phyloP scores from a whole-genome alignment of 2,113 vertebrate genomes.

The Calonectris borealis region DNA sequence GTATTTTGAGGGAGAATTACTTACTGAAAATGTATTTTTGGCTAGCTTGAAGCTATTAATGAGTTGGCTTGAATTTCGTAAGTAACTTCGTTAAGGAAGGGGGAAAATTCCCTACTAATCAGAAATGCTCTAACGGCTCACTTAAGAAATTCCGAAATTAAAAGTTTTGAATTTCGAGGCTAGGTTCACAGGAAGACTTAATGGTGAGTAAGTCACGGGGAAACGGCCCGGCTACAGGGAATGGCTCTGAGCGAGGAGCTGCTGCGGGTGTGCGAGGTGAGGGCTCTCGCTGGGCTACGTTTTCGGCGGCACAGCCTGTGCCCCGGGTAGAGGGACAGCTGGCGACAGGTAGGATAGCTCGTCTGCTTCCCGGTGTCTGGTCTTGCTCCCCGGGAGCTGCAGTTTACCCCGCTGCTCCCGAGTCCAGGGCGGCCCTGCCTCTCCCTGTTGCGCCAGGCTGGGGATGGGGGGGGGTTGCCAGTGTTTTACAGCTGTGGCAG shows the following conservation, averaged over 20 bases:
- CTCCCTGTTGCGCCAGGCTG: fast-evolving
- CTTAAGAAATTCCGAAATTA: neutral
- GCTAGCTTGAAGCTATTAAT: neutral
- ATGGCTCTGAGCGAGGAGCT: fast-evolving
- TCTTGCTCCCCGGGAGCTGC: neutral
- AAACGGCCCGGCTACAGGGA: fast-evolving
- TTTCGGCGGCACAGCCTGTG: neutral
- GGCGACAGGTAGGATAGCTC: fast-evolving
- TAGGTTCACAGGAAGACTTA: neutral
- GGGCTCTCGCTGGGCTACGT: fast-evolving
- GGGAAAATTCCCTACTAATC: neutral
- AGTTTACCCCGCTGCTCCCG: neutral
- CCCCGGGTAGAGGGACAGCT: neutral
- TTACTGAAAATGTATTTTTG: neutral
- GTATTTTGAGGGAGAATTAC: neutral
- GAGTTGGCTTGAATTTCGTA: neutral
- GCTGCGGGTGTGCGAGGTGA: fast-evolving
- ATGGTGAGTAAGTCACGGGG: fast-evolving
- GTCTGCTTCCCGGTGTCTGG: neutral
- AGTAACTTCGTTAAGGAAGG: neutral
- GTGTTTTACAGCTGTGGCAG: neutral
- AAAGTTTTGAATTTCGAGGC: neutral
- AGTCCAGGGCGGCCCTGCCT: neutral
- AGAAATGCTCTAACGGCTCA: neutral
- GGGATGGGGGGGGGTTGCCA: fast-evolving